Base-by-base conservation (phyloP, 2,888 invertebrate species). In the Tipula confusa region DNA sequence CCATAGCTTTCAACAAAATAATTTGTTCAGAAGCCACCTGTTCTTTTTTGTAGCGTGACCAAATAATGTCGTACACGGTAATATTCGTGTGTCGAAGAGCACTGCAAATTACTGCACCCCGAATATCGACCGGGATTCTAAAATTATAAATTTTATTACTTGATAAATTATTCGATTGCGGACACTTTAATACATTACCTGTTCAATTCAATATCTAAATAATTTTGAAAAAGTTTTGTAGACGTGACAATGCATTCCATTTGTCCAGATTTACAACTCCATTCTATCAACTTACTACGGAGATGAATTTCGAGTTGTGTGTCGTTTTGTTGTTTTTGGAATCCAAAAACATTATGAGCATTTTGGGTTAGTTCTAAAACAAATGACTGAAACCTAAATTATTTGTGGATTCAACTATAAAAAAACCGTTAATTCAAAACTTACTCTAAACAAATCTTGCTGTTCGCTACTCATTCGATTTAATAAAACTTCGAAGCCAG, bases 21-120 rank as follows among this genome's bases (percentile, higher is more conserved):
- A 92, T 91, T 87, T 94, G 92, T 88, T 96, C 96, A 0, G 93
- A 92, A 64, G 94, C 93, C 0, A 94, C 91, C 38, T 92, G 91
- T 83, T 92, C 91, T 0, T 86, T 87, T 83, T 88, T 86, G 88
- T 93, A 95, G 85, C 92, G 91, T 0, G 90, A 85, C 92, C 93
- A 94, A 24, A 95, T 88, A 86, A 90, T 92, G 0, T 93, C 86
- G 92, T 95, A 97, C 85, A 94, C 93, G 0, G 87, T 87, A n/a
- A 87, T 86, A 0, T 89, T 89, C 0, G 94, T 95, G 38, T 38
- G 38, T n/a, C 93, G 91, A 7, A 97, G 90, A 1, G 92, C 95
- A 24, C 92, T 92, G 87, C 96, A 96, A 89, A 96, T 96, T 0
- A 96, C 94, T 83, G 93, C 91, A 29, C 91, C 89, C 83, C 94